Evolutionary conservation across 2,113 vertebrate species (phyloP).

Genomic region (Odobenus rosmarus): DNA sequence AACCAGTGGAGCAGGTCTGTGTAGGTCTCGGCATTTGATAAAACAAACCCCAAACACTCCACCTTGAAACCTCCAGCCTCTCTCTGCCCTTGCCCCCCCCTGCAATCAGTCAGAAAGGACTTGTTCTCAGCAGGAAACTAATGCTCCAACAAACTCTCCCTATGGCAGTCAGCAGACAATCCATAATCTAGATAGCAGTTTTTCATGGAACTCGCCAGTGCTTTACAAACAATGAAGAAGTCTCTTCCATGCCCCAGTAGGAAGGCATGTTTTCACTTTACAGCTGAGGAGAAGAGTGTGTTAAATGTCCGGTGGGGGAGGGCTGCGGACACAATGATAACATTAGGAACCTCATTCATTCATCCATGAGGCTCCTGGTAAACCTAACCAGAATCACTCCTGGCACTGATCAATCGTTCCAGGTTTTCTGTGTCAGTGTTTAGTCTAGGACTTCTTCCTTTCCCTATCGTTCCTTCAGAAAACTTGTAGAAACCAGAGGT

Average conservation of each 20-base stretch:
- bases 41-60: background rate
- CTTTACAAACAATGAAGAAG: background rate
- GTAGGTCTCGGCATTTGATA: background rate
- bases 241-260: background rate
- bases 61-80: background rate
- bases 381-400: background rate
- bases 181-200: background rate
- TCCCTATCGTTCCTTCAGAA: background rate
- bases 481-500: background rate
- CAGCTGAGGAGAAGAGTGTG: background rate
- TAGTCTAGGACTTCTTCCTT: background rate
- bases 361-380: background rate
- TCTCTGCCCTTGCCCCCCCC: background rate
- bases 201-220: background rate
- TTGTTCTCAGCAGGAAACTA: slow-evolving; percentile 12
- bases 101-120: background rate
- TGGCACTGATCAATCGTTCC: background rate
- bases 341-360: background rate
- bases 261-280: background rate
- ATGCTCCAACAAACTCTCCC: background rate
- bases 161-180: background rate
- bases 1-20: slow-evolving; percentile 46
- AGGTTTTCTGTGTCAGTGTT: background rate
- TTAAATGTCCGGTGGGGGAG: background rate
- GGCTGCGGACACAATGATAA: background rate